Evolutionary conservation across 2,797 vertebrate species (phyloP).

Genomic region (Lagocephalus sceleratus): DNA sequence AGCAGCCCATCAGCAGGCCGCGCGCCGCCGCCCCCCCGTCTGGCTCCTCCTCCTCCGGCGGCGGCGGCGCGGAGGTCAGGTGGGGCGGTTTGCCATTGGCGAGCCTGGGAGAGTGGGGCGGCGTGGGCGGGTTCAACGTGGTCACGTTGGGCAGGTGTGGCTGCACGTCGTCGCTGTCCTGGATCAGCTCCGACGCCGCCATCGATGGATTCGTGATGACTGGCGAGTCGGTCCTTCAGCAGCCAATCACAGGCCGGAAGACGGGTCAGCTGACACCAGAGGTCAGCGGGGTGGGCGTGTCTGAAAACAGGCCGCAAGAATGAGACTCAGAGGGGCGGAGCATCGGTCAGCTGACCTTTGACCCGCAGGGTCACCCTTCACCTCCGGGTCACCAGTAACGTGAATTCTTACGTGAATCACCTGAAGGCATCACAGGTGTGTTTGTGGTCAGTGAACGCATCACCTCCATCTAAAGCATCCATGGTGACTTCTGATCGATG

Average conservation of each 20-base stretch:
- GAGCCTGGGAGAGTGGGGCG: conserved; percentile 4
- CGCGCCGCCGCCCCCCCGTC: conserved; percentile 39
- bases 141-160: conserved; percentile 30
- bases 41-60: not conserved
- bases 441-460: too few species aligned
- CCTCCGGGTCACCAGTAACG: too few species aligned
- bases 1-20: conserved; percentile 70
- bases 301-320: too few species aligned
- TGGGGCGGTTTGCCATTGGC: conserved; percentile 30
- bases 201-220: conserved; percentile 36
- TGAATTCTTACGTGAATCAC: too few species aligned
- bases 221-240: not conserved
- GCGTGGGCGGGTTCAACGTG: not conserved
- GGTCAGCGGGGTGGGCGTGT: not conserved
- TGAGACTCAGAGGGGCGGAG: too few species aligned
- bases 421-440: too few species aligned
- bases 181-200: conserved; percentile 55
- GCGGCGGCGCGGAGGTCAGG: not conserved
- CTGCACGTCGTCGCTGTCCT: not conserved
- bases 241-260: conserved; percentile 1
- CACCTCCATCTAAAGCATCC: too few species aligned
- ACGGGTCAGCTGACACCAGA: not conserved
- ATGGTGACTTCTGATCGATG: too few species aligned
- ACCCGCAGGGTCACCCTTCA: too few species aligned
- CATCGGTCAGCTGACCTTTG: too few species aligned